Conservation (phyloP, 2,888 invertebrate species). For the Dermolepida albohirtum region DNA sequence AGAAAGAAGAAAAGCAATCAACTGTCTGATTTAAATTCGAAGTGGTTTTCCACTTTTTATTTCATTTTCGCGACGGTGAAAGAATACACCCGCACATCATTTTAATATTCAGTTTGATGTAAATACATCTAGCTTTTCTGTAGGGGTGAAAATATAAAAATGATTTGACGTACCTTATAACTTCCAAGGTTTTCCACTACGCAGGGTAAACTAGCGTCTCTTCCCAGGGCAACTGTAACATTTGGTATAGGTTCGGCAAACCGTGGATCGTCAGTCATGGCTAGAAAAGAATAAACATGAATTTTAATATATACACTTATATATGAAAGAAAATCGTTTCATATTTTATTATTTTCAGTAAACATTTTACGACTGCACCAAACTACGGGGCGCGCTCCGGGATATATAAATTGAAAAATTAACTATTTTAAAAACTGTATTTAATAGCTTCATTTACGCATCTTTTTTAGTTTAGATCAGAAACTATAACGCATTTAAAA, state of each 20-base stretch:
- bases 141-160: slow-evolving; percentile 41
- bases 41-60: slow-evolving; percentile 34
- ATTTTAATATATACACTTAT: slow-evolving; percentile 33
- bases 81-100: slow-evolving; percentile 28
- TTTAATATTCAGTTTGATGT: slow-evolving; percentile 36
- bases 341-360: slow-evolving; percentile 10
- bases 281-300: slow-evolving; percentile 67
- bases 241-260: slow-evolving; percentile 93
- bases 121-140: slow-evolving; percentile 35
- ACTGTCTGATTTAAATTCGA: slow-evolving; percentile 34
- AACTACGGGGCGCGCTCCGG: background rate
- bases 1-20: slow-evolving; percentile 32
- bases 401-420: slow-evolving; percentile 9
- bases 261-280: slow-evolving; percentile 86
- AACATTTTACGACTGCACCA: slow-evolving; percentile 6
- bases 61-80: slow-evolving; percentile 29
- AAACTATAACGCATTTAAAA: too few relatives aligned
- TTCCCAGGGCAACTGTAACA: slow-evolving; percentile 89
- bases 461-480: too few relatives aligned
- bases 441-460: background rate
- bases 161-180: slow-evolving; percentile 76
- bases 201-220: slow-evolving; percentile 90
- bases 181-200: slow-evolving; percentile 90
- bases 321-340: slow-evolving; percentile 3
- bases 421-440: background rate